Evolutionary conservation across 2,797 vertebrate species (phyloP).

Genomic region (Smutsia gigantea): DNA sequence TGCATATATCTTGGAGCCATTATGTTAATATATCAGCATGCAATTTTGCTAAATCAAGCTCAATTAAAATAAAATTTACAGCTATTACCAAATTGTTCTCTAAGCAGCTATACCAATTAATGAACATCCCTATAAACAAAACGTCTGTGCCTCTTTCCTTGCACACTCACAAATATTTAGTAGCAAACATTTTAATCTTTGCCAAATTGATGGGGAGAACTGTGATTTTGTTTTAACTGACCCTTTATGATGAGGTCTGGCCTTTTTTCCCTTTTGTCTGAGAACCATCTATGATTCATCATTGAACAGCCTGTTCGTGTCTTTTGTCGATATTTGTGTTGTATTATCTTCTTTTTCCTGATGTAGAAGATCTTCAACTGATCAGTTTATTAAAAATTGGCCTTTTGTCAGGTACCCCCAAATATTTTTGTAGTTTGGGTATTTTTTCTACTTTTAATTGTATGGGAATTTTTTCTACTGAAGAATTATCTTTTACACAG

Average conservation of each 20-base stretch:
- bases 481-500: conserved; percentile 22
- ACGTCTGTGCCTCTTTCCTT: background rate
- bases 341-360: background rate
- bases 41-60: too few relatives aligned
- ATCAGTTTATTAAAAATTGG: background rate
- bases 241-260: background rate
- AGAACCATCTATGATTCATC: background rate
- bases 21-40: too few relatives aligned
- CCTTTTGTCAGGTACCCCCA: background rate
- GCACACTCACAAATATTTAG: background rate
- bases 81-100: too few relatives aligned
- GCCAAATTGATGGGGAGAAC: background rate
- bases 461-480: background rate
- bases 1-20: too few relatives aligned
- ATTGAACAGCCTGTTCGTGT: background rate
- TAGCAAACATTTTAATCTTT: background rate
- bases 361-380: conserved; percentile 3
- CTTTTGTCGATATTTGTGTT: background rate
- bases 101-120: background rate
- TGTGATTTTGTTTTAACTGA: background rate
- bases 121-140: background rate
- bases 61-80: too few relatives aligned
- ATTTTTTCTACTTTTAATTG: conserved; percentile 8
- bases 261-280: background rate
- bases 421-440: conserved; percentile 11